Percentiles rank a stretch among this genome's conserved stretches.
Conservation (phyloP, 1,140 invertebrate genomes). For the Musca vetustissima region DNA sequence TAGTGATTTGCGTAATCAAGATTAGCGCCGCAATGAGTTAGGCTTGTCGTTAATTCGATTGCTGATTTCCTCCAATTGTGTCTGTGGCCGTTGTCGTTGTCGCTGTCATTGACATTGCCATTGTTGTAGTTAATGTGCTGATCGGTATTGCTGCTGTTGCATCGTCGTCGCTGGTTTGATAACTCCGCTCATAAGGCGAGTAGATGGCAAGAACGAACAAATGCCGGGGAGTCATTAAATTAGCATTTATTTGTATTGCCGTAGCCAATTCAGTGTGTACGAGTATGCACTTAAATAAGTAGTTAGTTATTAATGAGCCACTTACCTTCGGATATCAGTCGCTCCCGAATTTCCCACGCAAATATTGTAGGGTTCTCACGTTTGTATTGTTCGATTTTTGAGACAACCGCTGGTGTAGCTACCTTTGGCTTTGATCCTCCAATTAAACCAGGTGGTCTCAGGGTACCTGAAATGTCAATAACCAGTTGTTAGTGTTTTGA, state of each 20-base stretch:
- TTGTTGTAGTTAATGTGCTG: no score
- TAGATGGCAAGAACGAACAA: neutral
- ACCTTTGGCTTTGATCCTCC: constrained; percentile 99
- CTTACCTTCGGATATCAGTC: constrained; percentile 92
- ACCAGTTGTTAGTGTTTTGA: neutral
- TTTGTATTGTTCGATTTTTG: constrained; percentile 96
- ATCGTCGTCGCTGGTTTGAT: no score
- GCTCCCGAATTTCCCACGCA: constrained; percentile 94
- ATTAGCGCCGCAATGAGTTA: constrained; percentile 1
- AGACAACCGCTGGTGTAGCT: constrained; percentile 92
- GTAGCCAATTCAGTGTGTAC: neutral
- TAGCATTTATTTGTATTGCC: neutral
- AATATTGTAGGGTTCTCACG: constrained; percentile 95
- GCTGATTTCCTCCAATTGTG: constrained; percentile 18
- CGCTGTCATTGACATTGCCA: no score
- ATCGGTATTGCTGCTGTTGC: no score
- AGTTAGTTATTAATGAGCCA: constrained; percentile 19
- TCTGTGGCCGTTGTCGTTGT: no score
- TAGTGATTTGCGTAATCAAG: constrained; percentile 1
- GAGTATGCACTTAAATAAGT: neutral
- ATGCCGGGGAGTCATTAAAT: constrained; percentile 1
- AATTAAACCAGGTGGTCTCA: constrained; percentile 91
- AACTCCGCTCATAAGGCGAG: neutral
- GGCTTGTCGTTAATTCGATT: constrained; percentile 13
- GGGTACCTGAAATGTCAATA: constrained; percentile 71